Evolutionary conservation across 2,113 vertebrate genomes (phyloP).

Genomic region (Procavia capensis): DNA sequence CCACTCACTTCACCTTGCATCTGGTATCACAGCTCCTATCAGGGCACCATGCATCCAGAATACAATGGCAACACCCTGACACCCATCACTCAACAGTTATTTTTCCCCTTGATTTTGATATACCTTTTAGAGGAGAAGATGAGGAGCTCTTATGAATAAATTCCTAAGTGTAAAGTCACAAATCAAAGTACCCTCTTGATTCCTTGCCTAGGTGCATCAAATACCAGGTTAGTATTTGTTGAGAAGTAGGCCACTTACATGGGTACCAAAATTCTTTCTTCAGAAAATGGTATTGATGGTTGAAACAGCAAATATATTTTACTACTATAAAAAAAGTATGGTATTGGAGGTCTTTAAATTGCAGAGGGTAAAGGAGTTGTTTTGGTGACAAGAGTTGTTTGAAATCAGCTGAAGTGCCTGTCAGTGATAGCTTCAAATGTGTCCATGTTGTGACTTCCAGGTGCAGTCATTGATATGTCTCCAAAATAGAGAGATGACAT

Average conservation of each 20-base stretch:
- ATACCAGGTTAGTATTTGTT: background rate
- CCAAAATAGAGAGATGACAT: background rate
- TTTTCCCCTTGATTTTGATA: background rate
- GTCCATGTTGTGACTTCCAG: background rate
- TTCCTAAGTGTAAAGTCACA: background rate
- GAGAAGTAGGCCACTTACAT: background rate
- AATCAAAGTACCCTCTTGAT: background rate
- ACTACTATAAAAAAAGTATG: no score
- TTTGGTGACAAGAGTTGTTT: background rate
- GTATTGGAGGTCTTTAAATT: no score
- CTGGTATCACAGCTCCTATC: background rate
- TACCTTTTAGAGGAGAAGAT: background rate
- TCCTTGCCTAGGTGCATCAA: background rate
- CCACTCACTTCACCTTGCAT: background rate
- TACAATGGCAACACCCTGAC: background rate
- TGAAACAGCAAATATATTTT: no score
- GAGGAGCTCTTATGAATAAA: background rate
- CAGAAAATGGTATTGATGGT: background rate
- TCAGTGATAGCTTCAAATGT: background rate
- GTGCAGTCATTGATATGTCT: background rate
- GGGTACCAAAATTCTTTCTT: background rate
- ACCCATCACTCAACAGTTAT: background rate
- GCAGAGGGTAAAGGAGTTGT: background rate
- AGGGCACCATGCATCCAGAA: background rate
- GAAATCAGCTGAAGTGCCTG: background rate